phyloP scores from a whole-genome alignment of 2,797 vertebrate species.

The Lithobates sylvaticus region DNA sequence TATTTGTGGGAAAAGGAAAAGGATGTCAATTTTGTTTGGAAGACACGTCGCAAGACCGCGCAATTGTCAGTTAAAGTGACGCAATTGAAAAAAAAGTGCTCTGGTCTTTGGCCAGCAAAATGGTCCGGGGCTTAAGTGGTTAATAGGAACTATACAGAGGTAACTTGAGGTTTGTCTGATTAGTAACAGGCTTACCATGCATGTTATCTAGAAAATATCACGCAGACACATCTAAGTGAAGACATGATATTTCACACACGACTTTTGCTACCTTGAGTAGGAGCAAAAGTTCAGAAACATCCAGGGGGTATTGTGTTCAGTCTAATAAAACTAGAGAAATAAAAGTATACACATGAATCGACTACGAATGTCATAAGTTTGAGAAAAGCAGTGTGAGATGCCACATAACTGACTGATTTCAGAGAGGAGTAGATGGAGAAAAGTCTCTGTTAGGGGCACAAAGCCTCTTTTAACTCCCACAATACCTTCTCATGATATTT shows the following conservation, averaged over 20 bases:
- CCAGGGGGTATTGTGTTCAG: slow-evolving; percentile 17
- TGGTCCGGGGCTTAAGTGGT: no score
- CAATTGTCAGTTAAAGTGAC: no score
- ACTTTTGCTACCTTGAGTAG: slow-evolving; percentile 1
- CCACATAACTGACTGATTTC: slow-evolving; percentile 1
- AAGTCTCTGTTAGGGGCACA: background rate
- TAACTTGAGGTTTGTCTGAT: no score
- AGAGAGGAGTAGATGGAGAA: background rate
- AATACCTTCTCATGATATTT: background rate
- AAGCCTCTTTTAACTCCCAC: background rate
- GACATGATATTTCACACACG: slow-evolving; percentile 34
- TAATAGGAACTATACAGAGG: no score
- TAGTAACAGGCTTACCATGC: background rate
- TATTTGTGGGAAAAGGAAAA: no score
- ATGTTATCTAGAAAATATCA: slow-evolving; percentile 14
- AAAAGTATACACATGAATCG: background rate
- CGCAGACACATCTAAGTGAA: background rate
- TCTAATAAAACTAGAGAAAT: slow-evolving; percentile 2
- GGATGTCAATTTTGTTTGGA: no score
- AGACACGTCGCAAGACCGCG: no score
- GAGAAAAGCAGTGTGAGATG: slow-evolving; percentile 5
- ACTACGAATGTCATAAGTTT: background rate
- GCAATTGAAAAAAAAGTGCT: no score
- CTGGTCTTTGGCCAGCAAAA: no score
- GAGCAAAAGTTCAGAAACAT: slow-evolving; percentile 32